Evolutionary conservation across 2,113 vertebrate genomes (phyloP).

Genomic region (Apeltes quadracus): DNA sequence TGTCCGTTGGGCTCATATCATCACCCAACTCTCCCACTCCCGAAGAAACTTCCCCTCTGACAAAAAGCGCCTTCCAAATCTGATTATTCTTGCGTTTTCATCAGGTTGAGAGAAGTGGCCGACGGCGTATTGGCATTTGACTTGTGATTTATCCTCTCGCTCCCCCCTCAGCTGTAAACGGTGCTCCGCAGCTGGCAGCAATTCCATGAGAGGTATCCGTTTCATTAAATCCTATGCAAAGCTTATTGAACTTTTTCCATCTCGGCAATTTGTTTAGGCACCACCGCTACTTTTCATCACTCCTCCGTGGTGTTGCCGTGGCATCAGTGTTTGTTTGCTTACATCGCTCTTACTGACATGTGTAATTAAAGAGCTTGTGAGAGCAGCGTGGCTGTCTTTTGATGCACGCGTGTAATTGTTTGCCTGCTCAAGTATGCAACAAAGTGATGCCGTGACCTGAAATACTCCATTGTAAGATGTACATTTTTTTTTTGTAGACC

Average conservation of each 20-base stretch:
- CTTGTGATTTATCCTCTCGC: conserved; percentile 59
- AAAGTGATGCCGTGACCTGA: conserved; percentile 10
- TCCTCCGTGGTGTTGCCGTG: conserved; percentile 18
- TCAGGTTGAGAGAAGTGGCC: conserved; percentile 70
- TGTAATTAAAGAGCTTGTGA: neutral
- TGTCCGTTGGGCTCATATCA: conserved; percentile 59
- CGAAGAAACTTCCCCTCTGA: conserved; percentile 38
- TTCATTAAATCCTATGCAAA: conserved; percentile 56
- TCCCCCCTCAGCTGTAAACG: conserved; percentile 47
- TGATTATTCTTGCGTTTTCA: conserved; percentile 73
- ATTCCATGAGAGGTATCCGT: conserved; percentile 42
- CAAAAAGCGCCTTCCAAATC: conserved; percentile 64
- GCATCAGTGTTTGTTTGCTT: conserved; percentile 15
- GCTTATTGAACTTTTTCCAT: conserved; percentile 44
- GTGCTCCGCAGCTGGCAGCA: conserved; percentile 49
- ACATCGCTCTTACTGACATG: conserved; percentile 6
- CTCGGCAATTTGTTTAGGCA: conserved; percentile 47
- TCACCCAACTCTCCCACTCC: conserved; percentile 51
- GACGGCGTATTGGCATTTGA: conserved; percentile 68
- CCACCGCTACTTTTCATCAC: conserved; percentile 34
- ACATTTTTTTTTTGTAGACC: too few relatives aligned
- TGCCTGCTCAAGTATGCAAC: neutral
- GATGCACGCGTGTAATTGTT: neutral
- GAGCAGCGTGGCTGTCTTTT: neutral
- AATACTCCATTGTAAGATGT: neutral